Evolutionary conservation across 1,140 invertebrate genomes (phyloP), one percentile per base, ranked within the genome.

Genomic region (Drosophila pseudoobscura): DNA sequence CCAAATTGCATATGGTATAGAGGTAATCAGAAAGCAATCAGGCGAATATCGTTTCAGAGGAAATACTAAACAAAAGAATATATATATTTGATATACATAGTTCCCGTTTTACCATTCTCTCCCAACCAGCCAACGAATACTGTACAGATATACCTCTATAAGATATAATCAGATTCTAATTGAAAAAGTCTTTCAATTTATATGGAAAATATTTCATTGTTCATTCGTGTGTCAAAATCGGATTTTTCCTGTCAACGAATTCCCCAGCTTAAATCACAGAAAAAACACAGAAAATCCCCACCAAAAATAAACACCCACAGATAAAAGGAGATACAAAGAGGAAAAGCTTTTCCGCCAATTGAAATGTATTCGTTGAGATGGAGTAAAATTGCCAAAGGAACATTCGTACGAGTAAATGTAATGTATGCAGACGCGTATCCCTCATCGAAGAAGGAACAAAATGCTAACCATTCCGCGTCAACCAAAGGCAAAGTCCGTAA

Each of bases 261-360:
- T 44, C 47, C n/a, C 11, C 29, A 20, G 24, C 15, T 44, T 22
- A 64, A 66, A 45, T 66, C 63, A 35, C 26, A n/a, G 58, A 62
- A 62, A 63, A 62, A 35, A 64, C 59, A 35, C 26, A 9, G 59
- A 62, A 64, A 63, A 62, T 58, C 53, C 53, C n/a, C 29, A 17
- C 22, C 35, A 63, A 63, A 63, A 7, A 55, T 22, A 55, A 46
- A 64, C 26, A 26, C 5, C 35, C n/a, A 47, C 31, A 31, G 29
- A 47, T 24, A 53, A 13, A 15, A 6, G 31, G 4, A 41, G 41
- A 46, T 35, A 35, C 29, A 46, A 65, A 41, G 31, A 56, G 51
- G 63, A 20, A 69, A 68, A 68, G 65, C 63, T 69, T 69, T 69
- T 52, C 44, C 22, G 55, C 31, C 50, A 69, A 69, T 69, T 56